These are phyloP conservation scores for Enteromius treurensis DNA, from an alignment of 2,797 vertebrate species.

Conservation along the genomic window DNA sequence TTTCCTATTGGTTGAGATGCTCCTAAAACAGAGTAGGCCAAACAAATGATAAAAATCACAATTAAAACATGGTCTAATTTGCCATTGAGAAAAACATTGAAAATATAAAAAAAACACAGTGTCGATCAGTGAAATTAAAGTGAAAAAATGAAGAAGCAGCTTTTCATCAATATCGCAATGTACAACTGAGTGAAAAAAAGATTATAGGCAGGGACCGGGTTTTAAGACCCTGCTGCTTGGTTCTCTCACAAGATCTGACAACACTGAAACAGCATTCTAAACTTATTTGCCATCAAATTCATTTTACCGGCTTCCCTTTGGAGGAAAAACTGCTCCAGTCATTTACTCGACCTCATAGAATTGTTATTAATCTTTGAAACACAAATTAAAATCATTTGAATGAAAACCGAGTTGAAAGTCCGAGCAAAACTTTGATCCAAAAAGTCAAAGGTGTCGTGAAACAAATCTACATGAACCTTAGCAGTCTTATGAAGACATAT, in stretches of 20 bases:
- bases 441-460: not conserved
- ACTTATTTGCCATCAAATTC: too few relatives aligned
- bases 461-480: not conserved
- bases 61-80: not conserved
- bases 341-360: not conserved
- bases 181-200: not conserved
- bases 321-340: not conserved
- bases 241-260: not conserved
- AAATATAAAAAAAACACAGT: not conserved
- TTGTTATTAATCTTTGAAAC: not conserved
- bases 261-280: not conserved
- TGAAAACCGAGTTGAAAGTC: not conserved
- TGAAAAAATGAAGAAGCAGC: not conserved
- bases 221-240: not conserved
- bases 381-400: not conserved
- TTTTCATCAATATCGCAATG: not conserved
- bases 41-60: not conserved
- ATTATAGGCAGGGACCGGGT: fast-evolving
- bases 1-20: slow-evolving; percentile 83
- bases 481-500: not conserved
- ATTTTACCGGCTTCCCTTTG: too few relatives aligned
- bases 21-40: slow-evolving; percentile 70
- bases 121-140: not conserved
- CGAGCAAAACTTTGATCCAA: not conserved
- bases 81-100: too few relatives aligned